A percentile compares a stretch with the other conserved stretches of the same genome.
These are phyloP conservation scores for Zosterops japonicus DNA, from an alignment of 2,113 vertebrate genomes.

Conservation along the genomic window DNA sequence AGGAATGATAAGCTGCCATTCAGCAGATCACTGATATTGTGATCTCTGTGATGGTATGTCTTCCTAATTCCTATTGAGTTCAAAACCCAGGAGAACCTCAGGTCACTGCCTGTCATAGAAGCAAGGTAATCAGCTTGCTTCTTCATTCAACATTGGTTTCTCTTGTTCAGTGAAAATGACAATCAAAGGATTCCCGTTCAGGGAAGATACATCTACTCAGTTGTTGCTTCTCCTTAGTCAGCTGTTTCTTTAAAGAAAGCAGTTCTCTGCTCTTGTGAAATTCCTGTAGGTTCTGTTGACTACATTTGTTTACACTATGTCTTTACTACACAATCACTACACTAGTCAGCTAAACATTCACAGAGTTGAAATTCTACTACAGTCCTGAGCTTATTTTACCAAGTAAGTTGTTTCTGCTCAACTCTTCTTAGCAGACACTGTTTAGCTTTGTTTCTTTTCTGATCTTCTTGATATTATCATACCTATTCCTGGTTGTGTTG, in stretches of 20 bases:
- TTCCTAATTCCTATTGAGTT: background rate
- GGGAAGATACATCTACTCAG: background rate
- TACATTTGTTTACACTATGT: background rate
- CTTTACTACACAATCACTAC: background rate
- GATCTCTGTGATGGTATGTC: background rate
- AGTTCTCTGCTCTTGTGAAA: background rate
- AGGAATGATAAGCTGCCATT: background rate
- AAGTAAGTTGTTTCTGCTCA: background rate
- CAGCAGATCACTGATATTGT: background rate
- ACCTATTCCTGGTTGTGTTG: background rate
- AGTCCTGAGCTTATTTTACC: background rate
- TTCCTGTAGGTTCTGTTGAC: background rate
- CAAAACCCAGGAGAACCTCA: background rate
- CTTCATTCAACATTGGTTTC: background rate
- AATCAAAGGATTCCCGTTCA: background rate
- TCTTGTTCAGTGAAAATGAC: background rate
- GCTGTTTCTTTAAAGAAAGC: background rate
- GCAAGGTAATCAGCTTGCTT: background rate
- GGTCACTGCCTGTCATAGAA: background rate
- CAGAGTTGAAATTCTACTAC: background rate
- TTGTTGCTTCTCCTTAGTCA: background rate
- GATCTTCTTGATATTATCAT: background rate
- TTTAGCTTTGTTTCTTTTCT: background rate
- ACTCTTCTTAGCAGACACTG: background rate
- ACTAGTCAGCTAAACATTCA: background rate